Conservation (phyloP, 2,797 vertebrate genomes). For the Coreius guichenoti region DNA sequence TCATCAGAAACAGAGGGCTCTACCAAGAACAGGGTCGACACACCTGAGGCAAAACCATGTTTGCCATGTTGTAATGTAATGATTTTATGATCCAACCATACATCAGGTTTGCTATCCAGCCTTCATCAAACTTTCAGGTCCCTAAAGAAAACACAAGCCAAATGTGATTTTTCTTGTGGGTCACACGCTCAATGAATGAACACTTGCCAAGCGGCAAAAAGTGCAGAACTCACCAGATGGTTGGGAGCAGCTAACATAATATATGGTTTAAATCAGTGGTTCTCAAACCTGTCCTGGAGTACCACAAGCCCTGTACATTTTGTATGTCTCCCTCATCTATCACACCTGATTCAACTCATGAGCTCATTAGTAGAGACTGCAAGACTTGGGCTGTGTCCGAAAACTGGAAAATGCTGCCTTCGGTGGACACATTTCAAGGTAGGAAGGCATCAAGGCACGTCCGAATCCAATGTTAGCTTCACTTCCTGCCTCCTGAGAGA, state of each 20-base stretch:
- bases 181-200: neutral
- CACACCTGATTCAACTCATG: no score
- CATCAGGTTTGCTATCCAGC: conserved; percentile 12
- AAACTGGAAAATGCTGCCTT: no score
- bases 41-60: conserved; percentile 16
- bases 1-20: conserved; percentile 21
- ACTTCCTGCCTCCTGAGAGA: no score
- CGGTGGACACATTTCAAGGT: no score
- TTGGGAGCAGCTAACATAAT: neutral
- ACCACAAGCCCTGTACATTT: no score
- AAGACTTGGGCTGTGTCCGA: no score
- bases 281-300: no score
- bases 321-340: no score
- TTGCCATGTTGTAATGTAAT: conserved; percentile 3
- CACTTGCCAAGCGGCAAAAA: neutral
- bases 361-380: no score
- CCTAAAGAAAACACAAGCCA: neutral
- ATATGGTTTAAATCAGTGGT: conserved; percentile 1
- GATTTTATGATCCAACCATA: conserved; percentile 32
- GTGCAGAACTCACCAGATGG: neutral
- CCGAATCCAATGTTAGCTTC: no score
- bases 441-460: no score
- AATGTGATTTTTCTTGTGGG: conserved; percentile 22
- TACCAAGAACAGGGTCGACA: conserved; percentile 10
- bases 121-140: conserved; percentile 37